Base-by-base conservation (phyloP, 2,113 vertebrate species). In the Corapipo altera region DNA sequence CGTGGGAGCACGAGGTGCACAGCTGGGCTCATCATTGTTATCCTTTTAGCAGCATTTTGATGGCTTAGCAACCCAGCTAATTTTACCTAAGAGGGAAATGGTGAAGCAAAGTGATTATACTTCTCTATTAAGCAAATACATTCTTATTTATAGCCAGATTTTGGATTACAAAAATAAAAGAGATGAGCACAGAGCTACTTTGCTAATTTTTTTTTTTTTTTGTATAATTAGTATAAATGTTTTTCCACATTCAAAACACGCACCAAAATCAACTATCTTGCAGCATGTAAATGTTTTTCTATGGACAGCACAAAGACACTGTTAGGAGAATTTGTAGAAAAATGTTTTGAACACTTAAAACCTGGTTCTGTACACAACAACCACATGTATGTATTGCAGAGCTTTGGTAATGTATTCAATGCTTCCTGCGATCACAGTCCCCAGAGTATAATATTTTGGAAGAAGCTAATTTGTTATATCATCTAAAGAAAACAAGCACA, bases 401-500 rank as follows among this genome's bases (percentile, higher is more conserved):
- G 70, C 24, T 67, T 55, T 74, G 64, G 48, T 74, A 71, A 88
- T 46, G 6, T 57, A 84, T 75, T 91, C 76, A 27, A 4, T 30
- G 44, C 18, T 93, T 93, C 48, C 92, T 92, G 79, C 1, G 0
- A 91, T 84, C 79, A 44, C 9, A 93, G 44, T 78, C 73, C 48
- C 90, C 49, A 70, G 61, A 94, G 90, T 18, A 39, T 20, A 77
- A 88, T 84, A 81, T 86, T 94, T 95, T 81, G 69, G 95, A 93
- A 91, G 70, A 84, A 88, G 33, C 9, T 86, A 93, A 95, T 95
- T 93, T 92, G 79, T 87, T 70, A n/a, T 43, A 92, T 74, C 73
- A 81, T 81, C 69, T 80, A 61, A 93, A 91, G 95, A 90, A 93
- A 94, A 92, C 76, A 95, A 91, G 52, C 52, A 74, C 24, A 49